Evolutionary conservation across 2,797 vertebrate genomes (phyloP), one percentile per base, ranked within the genome.

Genomic region (Gymnoscopelus braueri): DNA sequence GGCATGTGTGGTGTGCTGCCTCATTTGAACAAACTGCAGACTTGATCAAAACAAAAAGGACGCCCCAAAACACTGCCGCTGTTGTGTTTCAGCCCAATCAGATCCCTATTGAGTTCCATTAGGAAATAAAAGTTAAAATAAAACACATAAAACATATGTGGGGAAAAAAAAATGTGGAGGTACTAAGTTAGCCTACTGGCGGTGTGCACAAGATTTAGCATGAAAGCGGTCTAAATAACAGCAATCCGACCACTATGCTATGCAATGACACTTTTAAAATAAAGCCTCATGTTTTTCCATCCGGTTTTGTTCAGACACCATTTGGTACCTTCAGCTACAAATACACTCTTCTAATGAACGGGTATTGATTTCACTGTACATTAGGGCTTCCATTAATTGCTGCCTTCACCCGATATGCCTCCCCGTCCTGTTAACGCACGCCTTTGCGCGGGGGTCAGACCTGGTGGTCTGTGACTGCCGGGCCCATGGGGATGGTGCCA

Each of bases 361-460:
- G 77, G 78, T 79, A 81, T 77, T 79, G 80, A 81, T 74, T 80
- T 78, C 64, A 89, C 84, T 90, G 87, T 88, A 88, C 90, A 88
- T 23, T 69, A 79, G 77, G 81, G 80, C 56, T 60, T 75, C 57
- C 60, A 19, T 71, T 59, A 44, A 59, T 71, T 9, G 7, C 63
- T 11, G 7, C 32, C 53, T 1, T 5, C n/a, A 3, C 54, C 24
- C n/a, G 9, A 24, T 5, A 32, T 50, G 49, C 32, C 24, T 56
- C n/a, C 29, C 53, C 23, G 8, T 44, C 35, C 48, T 60, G 60
- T 62, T 14, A 75, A 84, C 71, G 74, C 19, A 51, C 68, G 80
- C 63, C 65, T 13, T 19, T 8, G 53, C 49, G 26, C 26, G 2
- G 4, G 63, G 77, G 68, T 79, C 71, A 62, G 65, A 77, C 35